phyloP scores from a whole-genome alignment of 2,888 invertebrate genomes.

The Cryptocephalus primarius region DNA sequence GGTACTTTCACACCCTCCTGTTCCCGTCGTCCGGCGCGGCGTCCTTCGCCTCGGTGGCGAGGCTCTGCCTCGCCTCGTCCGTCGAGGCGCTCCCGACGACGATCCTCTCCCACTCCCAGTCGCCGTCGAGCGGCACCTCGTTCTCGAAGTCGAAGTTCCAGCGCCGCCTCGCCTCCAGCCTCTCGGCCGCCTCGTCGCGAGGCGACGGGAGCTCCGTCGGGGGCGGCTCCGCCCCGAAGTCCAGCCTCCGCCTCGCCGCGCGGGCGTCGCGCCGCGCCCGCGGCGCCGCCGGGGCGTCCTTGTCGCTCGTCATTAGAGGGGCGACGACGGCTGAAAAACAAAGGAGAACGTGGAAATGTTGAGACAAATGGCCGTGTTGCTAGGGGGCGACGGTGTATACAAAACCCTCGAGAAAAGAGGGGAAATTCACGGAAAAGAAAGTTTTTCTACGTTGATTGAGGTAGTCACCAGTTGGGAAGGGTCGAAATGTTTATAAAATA shows the following conservation, averaged over 20 bases:
- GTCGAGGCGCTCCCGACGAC: constrained; percentile 31
- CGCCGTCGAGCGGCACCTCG: constrained; percentile 39
- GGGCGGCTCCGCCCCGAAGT: neutral
- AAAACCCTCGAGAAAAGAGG: too few species aligned
- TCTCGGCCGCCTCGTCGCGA: neutral
- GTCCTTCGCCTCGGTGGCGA: constrained; percentile 5
- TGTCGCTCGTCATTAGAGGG: too few species aligned
- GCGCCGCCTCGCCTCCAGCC: constrained; percentile 28
- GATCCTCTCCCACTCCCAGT: constrained; percentile 40
- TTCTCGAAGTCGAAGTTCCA: constrained; percentile 49
- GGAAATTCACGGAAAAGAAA: too few species aligned
- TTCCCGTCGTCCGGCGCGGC: neutral
- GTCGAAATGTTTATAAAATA: too few species aligned
- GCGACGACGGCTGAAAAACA: too few species aligned
- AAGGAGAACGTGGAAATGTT: too few species aligned
- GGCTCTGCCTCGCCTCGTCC: constrained; percentile 39
- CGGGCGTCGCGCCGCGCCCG: too few species aligned
- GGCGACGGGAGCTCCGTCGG: neutral
- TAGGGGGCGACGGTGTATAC: too few species aligned
- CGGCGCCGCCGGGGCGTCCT: too few species aligned
- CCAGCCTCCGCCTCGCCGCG: neutral
- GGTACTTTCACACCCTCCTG: neutral
- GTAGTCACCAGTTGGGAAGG: too few species aligned
- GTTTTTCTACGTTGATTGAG: too few species aligned
- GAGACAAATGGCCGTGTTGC: too few species aligned